A percentile compares a stretch with the other conserved stretches of the same genome.
Evolutionary conservation across 1,140 invertebrate genomes (phyloP).

Genomic region (Thaumetopoea pityocampa): DNA sequence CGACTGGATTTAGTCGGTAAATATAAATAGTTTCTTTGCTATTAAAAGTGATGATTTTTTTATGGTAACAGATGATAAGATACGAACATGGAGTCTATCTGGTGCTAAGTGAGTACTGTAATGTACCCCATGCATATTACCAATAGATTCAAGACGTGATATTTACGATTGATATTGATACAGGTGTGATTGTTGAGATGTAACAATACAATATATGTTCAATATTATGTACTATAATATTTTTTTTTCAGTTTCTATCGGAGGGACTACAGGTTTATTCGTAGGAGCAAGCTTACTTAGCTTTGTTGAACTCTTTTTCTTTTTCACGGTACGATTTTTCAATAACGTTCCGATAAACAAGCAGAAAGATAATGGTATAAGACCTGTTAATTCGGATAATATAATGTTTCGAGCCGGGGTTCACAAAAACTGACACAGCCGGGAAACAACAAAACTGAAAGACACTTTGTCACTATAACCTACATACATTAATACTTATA

Average conservation of each 20-base stretch:
- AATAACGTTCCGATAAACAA: constrained; percentile 39
- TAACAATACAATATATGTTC: too few species aligned
- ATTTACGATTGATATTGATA: too few species aligned
- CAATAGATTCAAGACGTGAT: too few species aligned
- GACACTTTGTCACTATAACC: too few species aligned
- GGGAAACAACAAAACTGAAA: too few species aligned
- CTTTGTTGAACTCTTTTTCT: constrained; percentile 77
- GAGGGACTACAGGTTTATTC: constrained; percentile 79
- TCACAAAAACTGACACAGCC: too few species aligned
- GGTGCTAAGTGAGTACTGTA: too few species aligned
- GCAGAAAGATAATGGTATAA: constrained; percentile 15
- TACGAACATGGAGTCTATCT: too few species aligned
- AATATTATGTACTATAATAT: constrained; percentile 4
- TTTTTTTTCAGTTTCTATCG: constrained; percentile 77
- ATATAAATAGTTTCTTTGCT: constrained; percentile 15
- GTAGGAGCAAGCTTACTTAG: constrained; percentile 80
- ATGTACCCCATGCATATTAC: too few species aligned
- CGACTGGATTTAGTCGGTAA: constrained; percentile 79
- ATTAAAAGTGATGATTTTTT: not conserved
- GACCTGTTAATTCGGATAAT: not conserved
- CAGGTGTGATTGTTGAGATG: too few species aligned
- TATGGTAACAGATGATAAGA: not conserved
- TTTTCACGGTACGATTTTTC: constrained; percentile 53
- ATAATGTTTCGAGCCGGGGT: too few species aligned
- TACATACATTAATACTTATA: too few species aligned